These are phyloP conservation scores for Eulemur rubriventer DNA, from an alignment of 2,797 vertebrate genomes.

Conservation along the genomic window DNA sequence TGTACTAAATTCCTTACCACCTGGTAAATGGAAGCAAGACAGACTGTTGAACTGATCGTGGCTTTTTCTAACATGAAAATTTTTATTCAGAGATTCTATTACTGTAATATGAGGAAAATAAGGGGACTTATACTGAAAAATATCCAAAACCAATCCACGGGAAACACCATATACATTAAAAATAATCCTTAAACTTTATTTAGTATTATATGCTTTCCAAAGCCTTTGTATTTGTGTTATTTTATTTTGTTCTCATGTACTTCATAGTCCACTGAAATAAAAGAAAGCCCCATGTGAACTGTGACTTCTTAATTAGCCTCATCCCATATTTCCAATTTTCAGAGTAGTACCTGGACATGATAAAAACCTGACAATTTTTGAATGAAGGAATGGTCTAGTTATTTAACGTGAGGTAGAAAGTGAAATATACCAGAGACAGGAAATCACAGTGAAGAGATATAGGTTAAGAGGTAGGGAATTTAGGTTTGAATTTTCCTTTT, in stretches of 20 bases:
- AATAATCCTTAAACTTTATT: background rate
- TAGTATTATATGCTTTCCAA: background rate
- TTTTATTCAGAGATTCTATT: background rate
- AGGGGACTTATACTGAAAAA: background rate
- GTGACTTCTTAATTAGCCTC: background rate
- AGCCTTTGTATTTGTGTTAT: background rate
- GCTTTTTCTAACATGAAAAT: background rate
- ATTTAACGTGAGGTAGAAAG: background rate
- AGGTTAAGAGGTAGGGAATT: background rate
- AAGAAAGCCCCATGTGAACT: background rate
- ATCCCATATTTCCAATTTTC: background rate
- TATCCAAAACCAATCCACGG: background rate
- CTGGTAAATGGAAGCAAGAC: background rate
- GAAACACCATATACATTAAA: background rate
- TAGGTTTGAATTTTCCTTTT: background rate
- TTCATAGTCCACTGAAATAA: background rate
- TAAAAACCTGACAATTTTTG: background rate
- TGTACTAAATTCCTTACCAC: background rate
- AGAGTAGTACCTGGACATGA: background rate
- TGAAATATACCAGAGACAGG: background rate
- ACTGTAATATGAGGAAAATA: background rate
- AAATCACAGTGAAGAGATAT: background rate
- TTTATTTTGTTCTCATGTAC: background rate
- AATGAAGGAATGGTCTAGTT: background rate
- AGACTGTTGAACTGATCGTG: background rate